Conservation (phyloP, 2,888 invertebrate species). For the Clostera curtula region DNA sequence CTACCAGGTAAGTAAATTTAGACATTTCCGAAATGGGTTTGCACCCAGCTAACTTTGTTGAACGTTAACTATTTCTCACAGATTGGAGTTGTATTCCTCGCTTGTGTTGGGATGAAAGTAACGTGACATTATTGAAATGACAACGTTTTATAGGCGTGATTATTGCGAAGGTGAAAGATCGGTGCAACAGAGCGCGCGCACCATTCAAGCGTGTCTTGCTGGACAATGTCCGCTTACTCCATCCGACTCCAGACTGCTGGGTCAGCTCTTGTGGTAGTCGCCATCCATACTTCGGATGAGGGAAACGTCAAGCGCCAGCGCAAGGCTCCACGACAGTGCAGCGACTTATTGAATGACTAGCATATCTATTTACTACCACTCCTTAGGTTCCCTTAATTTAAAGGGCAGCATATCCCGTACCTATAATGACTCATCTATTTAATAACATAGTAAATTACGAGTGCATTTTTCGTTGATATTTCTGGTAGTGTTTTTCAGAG, state of each 20-base stretch:
- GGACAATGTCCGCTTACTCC: conserved; percentile 72
- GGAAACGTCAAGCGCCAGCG: conserved; percentile 10
- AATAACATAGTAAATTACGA: too few species aligned
- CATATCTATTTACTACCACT: too few species aligned
- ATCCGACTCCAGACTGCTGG: conserved; percentile 41
- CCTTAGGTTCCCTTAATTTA: too few species aligned
- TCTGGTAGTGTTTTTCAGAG: too few species aligned
- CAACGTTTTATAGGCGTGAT: conserved; percentile 73
- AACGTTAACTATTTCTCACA: conserved; percentile 38
- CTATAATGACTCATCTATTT: too few species aligned
- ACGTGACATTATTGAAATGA: conserved; percentile 65
- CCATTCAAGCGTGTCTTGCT: conserved; percentile 63
- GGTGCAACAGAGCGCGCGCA: conserved; percentile 64
- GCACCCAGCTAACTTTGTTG: conserved; percentile 46
- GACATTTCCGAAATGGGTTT: conserved; percentile 57
- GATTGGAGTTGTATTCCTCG: conserved; percentile 56
- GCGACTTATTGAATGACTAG: too few species aligned
- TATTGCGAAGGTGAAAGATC: conserved; percentile 74
- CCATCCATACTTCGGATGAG: conserved; percentile 8
- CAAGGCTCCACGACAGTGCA: too few species aligned
- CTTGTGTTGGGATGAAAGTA: conserved; percentile 69
- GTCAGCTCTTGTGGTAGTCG: conserved; percentile 28
- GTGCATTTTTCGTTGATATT: too few species aligned
- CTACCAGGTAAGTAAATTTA: conserved; percentile 57
- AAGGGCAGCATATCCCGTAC: too few species aligned